Evolutionary conservation across 2,888 invertebrate genomes (phyloP), one percentile per base, ranked within the genome.

Genomic region (Euplexia lucipara): DNA sequence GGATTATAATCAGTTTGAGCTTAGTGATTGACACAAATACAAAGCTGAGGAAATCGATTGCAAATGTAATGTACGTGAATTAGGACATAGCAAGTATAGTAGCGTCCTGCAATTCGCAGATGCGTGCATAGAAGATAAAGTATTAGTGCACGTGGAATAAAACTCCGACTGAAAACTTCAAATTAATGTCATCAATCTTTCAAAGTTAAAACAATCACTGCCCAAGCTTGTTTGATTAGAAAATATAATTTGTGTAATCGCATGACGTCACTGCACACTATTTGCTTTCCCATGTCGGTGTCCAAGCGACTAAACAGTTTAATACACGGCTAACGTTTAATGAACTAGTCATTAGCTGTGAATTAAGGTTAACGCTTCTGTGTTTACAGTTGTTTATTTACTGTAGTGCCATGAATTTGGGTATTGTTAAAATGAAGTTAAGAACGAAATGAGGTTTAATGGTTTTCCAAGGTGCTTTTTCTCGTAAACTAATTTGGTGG

Each of bases 291-390:
- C 88, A 88, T 87, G 83, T 77, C 52, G 62, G 62, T 75, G 76
- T 70, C 79, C 69, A 70, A 57, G 66, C 63, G 60, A 68, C 69
- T 77, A 73, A 79, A 78, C 80, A 76, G 78, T 85, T 85, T 86
- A 86, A 86, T 88, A 87, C 86, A 84, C 83, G 76, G 84, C 82
- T 85, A 78, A 81, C 78, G 85, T 82, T 84, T 87, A 88, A 90
- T 87, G 86, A 88, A 87, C 82, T 78, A 74, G 84, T 86, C 88
- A 87, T 89, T 90, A 88, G 82, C 79, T 37, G 51, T 54, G 60
- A 64, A 73, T 77, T 78, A 68, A 75, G 65, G 66, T 78, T 57
- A 62, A 62, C 57, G 59, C 39, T 54, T 54, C 30, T 41, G 37
- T 64, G 48, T 75, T 78, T 67, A 78, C 64, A 39, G 35, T 47